phyloP scores from a whole-genome alignment of 1,140 invertebrate species.

The Trinorchestia longiramus region DNA sequence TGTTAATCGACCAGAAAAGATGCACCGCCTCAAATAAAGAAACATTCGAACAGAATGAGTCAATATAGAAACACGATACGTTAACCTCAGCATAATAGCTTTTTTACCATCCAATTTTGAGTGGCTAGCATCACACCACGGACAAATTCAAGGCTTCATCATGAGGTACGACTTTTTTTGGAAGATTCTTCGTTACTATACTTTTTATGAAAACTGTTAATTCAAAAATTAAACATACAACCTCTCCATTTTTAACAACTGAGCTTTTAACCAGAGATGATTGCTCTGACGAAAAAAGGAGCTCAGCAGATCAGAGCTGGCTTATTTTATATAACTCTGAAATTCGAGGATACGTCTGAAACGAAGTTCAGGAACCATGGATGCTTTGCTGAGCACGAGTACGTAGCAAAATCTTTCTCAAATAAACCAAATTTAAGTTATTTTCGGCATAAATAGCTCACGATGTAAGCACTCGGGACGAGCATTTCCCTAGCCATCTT shows the following conservation, averaged over 20 bases:
- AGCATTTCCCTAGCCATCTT: background rate
- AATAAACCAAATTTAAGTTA: background rate
- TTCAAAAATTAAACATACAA: background rate
- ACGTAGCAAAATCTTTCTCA: background rate
- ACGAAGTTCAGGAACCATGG: background rate
- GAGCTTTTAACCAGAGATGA: background rate
- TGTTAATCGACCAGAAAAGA: background rate
- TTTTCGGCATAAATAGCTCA: background rate
- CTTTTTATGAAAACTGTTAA: background rate
- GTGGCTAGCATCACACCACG: too few species aligned
- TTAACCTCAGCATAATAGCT: background rate
- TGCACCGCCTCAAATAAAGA: background rate
- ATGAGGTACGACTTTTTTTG: background rate
- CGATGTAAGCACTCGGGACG: background rate
- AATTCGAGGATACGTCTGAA: background rate
- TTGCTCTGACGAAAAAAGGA: background rate
- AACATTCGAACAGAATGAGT: background rate
- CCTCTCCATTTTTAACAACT: background rate
- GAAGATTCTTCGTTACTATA: background rate
- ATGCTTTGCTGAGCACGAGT: background rate
- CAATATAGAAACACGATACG: background rate
- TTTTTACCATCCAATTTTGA: background rate
- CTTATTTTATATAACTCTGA: background rate
- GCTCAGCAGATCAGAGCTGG: background rate
- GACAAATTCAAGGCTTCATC: background rate